Conservation (phyloP, 1,140 invertebrate genomes). For the Colletes latitarsis region DNA sequence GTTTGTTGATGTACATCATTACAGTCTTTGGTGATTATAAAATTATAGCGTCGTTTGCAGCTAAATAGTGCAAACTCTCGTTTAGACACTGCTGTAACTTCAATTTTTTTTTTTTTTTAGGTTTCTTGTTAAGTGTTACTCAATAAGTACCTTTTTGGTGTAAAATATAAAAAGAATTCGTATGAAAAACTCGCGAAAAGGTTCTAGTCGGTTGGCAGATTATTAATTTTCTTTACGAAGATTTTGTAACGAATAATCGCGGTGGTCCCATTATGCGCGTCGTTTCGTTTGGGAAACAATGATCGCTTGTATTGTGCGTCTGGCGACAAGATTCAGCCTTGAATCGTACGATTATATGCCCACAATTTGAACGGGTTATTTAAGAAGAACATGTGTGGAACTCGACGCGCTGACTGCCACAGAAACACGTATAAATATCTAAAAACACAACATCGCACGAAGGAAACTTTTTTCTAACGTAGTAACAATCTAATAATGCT, state of each 20-base stretch:
- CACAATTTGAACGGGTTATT: background rate
- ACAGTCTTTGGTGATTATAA: slow-evolving; percentile 22
- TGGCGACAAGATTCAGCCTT: slow-evolving; percentile 44
- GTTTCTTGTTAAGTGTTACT: slow-evolving; percentile 2
- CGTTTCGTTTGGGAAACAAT: slow-evolving; percentile 27
- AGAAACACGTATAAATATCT: slow-evolving; percentile 41
- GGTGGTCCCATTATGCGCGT: slow-evolving; percentile 46
- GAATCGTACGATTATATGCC: background rate
- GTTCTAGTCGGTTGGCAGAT: slow-evolving; percentile 31
- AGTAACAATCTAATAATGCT: slow-evolving; percentile 33
- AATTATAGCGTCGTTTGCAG: slow-evolving; percentile 6
- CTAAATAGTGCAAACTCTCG: slow-evolving; percentile 7
- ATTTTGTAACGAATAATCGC: slow-evolving; percentile 21
- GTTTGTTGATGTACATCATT: background rate
- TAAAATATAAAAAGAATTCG: slow-evolving; percentile 13
- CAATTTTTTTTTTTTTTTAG: too few relatives aligned
- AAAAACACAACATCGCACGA: slow-evolving; percentile 37
- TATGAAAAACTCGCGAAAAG: slow-evolving; percentile 11
- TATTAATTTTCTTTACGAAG: slow-evolving; percentile 6
- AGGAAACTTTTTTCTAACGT: slow-evolving; percentile 12
- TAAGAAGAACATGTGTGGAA: background rate
- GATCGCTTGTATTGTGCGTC: slow-evolving; percentile 38
- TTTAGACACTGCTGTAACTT: background rate
- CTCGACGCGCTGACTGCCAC: slow-evolving; percentile 29
- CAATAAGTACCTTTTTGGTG: background rate